Conservation (phyloP, 2,888 invertebrate genomes). For the Drosophila monieri region DNA sequence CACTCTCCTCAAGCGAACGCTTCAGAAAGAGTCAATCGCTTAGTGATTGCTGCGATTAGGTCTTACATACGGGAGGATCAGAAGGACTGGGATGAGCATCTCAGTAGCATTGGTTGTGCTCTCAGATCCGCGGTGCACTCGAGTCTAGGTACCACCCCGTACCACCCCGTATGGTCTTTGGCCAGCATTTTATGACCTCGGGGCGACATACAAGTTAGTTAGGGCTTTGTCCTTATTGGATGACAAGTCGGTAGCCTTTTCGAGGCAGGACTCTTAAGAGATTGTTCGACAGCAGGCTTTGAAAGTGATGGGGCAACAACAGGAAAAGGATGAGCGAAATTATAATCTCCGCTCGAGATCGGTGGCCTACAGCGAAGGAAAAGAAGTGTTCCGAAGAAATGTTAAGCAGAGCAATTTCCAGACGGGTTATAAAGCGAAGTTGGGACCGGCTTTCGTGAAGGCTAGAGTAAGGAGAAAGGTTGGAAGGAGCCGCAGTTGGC, state of each 20-base stretch:
- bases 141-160: not conserved
- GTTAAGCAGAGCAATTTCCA: conserved; percentile 2
- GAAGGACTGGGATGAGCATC: not conserved
- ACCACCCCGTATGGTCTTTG: no score
- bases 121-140: not conserved
- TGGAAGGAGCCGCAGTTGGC: no score
- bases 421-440: not conserved
- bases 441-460: not conserved
- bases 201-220: not conserved
- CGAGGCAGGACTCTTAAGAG: no score
- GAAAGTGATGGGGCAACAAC: no score
- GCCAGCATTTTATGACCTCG: not conserved
- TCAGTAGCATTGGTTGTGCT: not conserved
- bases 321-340: no score
- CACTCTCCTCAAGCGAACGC: no score
- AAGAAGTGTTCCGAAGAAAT: not conserved
- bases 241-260: no score
- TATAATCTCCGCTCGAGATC: no score
- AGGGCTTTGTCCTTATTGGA: no score
- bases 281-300: no score
- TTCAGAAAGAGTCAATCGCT: no score
- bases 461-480: not conserved
- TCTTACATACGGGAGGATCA: not conserved
- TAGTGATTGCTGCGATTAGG: conserved; percentile 1
- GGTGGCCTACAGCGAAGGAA: not conserved